A percentile compares a stretch with the other conserved stretches of the same genome.
phyloP scores from a whole-genome alignment of 2,797 vertebrate species.

The Choloepus didactylus region DNA sequence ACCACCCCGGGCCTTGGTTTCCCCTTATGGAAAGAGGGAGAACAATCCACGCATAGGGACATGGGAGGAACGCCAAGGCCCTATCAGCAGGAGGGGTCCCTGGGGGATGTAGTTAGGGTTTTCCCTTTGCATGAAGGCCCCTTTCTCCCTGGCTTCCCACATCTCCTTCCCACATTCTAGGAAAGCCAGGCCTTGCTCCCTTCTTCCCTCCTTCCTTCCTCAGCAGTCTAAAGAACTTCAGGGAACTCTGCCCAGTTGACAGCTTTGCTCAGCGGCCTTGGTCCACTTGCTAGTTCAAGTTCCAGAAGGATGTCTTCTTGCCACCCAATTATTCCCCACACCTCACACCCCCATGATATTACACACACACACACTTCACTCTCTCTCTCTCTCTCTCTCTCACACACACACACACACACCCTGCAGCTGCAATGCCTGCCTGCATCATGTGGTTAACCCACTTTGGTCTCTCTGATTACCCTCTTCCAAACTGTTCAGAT shows the following conservation, averaged over 20 bases:
- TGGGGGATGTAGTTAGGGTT: neutral
- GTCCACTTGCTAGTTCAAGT: neutral
- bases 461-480: neutral
- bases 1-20: neutral
- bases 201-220: no score
- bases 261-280: neutral
- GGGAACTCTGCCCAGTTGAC: neutral
- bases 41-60: neutral
- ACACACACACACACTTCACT: neutral
- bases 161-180: neutral
- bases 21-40: neutral
- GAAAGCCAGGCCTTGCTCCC: neutral
- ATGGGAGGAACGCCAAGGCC: neutral
- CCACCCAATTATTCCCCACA: neutral
- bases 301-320: neutral
- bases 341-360: neutral
- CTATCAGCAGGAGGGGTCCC: no score
- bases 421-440: neutral
- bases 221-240: neutral
- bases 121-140: neutral
- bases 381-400: no score
- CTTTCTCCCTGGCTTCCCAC: neutral
- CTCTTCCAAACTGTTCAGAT: conserved; percentile 19
- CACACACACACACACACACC: neutral
- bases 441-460: conserved; percentile 22